Evolutionary conservation across 1,140 invertebrate species (phyloP).

Genomic region (Solen grandis): DNA sequence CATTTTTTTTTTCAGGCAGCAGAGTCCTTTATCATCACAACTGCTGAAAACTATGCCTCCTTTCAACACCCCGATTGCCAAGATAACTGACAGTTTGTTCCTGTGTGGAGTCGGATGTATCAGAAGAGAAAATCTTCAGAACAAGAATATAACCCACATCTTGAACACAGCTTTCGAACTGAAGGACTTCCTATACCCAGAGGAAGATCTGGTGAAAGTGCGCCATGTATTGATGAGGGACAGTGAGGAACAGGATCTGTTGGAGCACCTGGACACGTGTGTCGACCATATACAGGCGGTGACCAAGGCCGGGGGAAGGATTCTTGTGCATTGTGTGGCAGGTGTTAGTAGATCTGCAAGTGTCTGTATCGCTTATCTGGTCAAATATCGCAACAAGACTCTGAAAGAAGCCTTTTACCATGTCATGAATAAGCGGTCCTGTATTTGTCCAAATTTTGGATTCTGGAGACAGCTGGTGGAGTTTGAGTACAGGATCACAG

Average conservation of each 20-base stretch:
- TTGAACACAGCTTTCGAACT: conserved; percentile 91
- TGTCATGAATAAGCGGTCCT: conserved; percentile 85
- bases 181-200: conserved; percentile 81
- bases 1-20: conserved; percentile 1
- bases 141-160: conserved; percentile 84
- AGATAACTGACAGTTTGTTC: conserved; percentile 83
- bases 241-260: conserved; percentile 85
- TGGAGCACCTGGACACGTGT: conserved; percentile 86
- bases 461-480: conserved; percentile 91
- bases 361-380: conserved; percentile 92
- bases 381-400: conserved; percentile 89
- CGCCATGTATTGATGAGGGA: conserved; percentile 85
- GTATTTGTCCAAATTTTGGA: conserved; percentile 92
- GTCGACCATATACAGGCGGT: conserved; percentile 66
- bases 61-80: conserved; percentile 58
- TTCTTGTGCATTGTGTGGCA: conserved; percentile 93
- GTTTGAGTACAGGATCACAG: conserved; percentile 87
- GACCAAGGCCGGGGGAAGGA: conserved; percentile 83
- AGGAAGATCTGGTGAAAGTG: conserved; percentile 61
- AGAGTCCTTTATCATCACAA: neutral
- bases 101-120: conserved; percentile 84
- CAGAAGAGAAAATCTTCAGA: conserved; percentile 78
- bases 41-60: neutral
- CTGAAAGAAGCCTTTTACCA: conserved; percentile 89
- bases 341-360: conserved; percentile 92